These are phyloP conservation scores for Andrena marginata DNA, from an alignment of 2,888 invertebrate species.

Conservation along the genomic window DNA sequence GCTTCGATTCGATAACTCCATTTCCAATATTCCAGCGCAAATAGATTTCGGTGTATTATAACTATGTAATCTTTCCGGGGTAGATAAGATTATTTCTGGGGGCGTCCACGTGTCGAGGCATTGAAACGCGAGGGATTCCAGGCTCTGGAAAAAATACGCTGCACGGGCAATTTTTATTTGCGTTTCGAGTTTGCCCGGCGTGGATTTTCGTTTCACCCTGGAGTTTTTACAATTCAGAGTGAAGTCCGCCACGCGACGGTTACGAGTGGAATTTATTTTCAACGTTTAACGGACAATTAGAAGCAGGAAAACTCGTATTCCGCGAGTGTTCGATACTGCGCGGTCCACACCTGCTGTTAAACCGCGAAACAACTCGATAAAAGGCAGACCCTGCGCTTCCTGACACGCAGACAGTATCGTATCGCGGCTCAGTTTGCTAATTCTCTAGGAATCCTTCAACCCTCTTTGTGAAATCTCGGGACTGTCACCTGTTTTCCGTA, in stretches of 20 bases:
- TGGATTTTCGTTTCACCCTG: conserved; percentile 10
- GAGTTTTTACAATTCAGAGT: background rate
- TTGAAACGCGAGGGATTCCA: conserved; percentile 24
- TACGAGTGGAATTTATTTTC: conserved; percentile 18
- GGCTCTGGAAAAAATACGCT: conserved; percentile 10
- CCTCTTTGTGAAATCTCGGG: background rate
- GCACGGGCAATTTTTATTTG: conserved; percentile 31
- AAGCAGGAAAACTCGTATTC: background rate
- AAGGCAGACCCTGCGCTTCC: background rate
- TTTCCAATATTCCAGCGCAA: conserved; percentile 6
- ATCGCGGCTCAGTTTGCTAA: background rate
- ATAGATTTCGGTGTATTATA: conserved; percentile 18
- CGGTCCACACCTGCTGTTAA: background rate
- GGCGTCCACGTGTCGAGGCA: conserved; percentile 33
- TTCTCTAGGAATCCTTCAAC: background rate
- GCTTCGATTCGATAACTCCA: background rate
- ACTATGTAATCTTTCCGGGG: background rate
- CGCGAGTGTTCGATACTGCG: background rate
- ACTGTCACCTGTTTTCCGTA: background rate
- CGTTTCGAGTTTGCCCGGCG: background rate
- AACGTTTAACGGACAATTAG: conserved; percentile 16
- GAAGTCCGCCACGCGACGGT: background rate
- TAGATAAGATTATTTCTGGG: conserved; percentile 58
- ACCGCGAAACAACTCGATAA: background rate
- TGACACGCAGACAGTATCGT: background rate